Evolutionary conservation across 2,113 vertebrate genomes (phyloP).

Genomic region (Urocitellus parryii): DNA sequence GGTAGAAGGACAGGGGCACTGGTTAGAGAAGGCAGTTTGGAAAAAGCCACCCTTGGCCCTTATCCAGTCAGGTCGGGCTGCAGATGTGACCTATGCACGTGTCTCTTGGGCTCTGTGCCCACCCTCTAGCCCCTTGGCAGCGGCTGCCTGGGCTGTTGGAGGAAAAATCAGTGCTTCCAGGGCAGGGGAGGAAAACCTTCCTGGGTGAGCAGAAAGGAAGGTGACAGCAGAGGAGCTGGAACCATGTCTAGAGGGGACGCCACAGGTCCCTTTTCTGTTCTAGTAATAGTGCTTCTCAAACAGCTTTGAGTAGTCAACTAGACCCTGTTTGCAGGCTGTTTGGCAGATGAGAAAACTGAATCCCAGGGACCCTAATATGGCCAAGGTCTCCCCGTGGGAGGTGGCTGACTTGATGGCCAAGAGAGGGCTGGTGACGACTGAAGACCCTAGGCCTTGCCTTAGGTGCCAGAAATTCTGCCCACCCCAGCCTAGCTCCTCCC

Average conservation of each 20-base stretch:
- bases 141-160: not conserved
- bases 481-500: not conserved
- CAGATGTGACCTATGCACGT: not conserved
- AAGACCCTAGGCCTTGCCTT: not conserved
- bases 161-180: not conserved
- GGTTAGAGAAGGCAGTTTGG: conserved; percentile 58
- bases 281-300: not conserved
- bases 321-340: not conserved
- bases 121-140: not conserved
- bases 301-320: not conserved
- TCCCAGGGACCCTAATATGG: not conserved
- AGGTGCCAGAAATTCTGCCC: not conserved
- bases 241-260: rapidly evolving
- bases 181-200: not conserved
- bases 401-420: not conserved
- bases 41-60: conserved; percentile 70
- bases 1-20: conserved; percentile 44
- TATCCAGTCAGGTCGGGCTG: conserved; percentile 20
- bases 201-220: not conserved
- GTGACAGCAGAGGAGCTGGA: not conserved
- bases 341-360: not conserved
- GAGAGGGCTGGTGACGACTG: not conserved
- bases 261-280: not conserved
- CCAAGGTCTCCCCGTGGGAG: not conserved
- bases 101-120: not conserved